Percentiles rank a stretch among this genome's conserved stretches.
Conservation (phyloP, 2,797 vertebrate species). For the Enteromius afrohamiltoni region DNA sequence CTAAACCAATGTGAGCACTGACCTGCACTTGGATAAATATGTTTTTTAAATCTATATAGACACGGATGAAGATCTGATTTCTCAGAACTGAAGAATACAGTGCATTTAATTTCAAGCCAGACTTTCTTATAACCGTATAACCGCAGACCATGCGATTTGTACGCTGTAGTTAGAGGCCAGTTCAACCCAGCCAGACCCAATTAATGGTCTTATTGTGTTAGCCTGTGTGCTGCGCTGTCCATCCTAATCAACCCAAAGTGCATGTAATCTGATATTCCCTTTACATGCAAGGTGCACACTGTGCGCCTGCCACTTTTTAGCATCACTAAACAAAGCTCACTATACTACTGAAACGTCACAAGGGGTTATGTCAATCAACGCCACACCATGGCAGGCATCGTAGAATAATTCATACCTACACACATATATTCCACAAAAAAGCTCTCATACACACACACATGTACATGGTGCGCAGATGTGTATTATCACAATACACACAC, state of each 20-base stretch:
- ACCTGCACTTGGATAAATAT: conserved; percentile 26
- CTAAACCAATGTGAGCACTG: conserved; percentile 9
- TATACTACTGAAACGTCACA: conserved; percentile 49
- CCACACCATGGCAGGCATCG: conserved; percentile 32
- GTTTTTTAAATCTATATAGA: conserved; percentile 7
- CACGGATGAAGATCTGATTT: conserved; percentile 51
- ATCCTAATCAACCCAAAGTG: conserved; percentile 50
- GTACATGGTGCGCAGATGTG: not conserved
- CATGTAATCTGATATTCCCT: conserved; percentile 64
- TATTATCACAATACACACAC: conserved; percentile 30
- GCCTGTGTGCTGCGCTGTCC: conserved; percentile 42
- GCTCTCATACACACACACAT: conserved; percentile 36
- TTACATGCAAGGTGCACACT: conserved; percentile 47
- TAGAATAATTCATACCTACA: conserved; percentile 59
- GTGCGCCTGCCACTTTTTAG: conserved; percentile 44
- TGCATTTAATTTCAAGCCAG: conserved; percentile 53
- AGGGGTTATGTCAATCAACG: conserved; percentile 57
- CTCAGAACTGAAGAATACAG: conserved; percentile 38
- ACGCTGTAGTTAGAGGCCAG: conserved; percentile 30
- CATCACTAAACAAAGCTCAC: conserved; percentile 46
- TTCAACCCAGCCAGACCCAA: conserved; percentile 38
- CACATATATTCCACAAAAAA: conserved; percentile 44
- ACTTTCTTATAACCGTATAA: conserved; percentile 33
- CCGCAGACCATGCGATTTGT: not conserved
- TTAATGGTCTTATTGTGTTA: conserved; percentile 64